A percentile compares a stretch with the other conserved stretches of the same genome.
Conservation (phyloP, 2,113 vertebrate genomes). For the Cynopterus brachyotis region DNA sequence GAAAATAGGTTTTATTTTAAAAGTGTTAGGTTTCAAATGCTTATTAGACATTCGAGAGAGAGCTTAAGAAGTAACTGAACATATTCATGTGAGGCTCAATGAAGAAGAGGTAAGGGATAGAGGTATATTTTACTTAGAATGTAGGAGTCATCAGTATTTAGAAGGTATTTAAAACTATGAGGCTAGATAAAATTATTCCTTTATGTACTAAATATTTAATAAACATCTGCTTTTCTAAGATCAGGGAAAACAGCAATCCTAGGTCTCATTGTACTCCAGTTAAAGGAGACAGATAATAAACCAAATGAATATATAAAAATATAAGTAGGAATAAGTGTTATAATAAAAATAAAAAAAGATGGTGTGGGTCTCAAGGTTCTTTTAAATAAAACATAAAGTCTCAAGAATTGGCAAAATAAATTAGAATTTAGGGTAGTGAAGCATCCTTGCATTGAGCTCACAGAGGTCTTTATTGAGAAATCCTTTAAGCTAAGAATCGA, state of each 20-base stretch:
- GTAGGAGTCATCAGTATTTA: neutral
- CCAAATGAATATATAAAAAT: neutral
- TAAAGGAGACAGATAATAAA: neutral
- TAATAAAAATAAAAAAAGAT: neutral
- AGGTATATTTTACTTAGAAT: constrained; percentile 21
- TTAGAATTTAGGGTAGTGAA: neutral
- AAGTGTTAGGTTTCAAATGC: neutral
- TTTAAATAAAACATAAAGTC: neutral
- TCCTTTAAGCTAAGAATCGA: neutral
- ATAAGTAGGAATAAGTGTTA: neutral
- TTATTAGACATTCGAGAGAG: neutral
- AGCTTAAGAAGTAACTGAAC: neutral
- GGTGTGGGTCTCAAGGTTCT: neutral
- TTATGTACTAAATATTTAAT: neutral
- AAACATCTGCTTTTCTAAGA: neutral
- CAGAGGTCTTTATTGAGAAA: neutral
- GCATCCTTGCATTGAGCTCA: neutral
- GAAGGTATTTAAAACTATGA: neutral
- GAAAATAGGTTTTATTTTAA: neutral
- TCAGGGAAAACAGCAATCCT: neutral
- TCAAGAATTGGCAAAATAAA: neutral
- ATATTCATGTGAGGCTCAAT: neutral
- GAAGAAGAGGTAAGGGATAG: neutral
- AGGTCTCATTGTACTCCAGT: neutral
- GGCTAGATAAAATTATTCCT: neutral